Evolutionary conservation across 2,888 invertebrate genomes (phyloP), one percentile per base, ranked within the genome.

Genomic region (Phragmatobia fuliginosa): DNA sequence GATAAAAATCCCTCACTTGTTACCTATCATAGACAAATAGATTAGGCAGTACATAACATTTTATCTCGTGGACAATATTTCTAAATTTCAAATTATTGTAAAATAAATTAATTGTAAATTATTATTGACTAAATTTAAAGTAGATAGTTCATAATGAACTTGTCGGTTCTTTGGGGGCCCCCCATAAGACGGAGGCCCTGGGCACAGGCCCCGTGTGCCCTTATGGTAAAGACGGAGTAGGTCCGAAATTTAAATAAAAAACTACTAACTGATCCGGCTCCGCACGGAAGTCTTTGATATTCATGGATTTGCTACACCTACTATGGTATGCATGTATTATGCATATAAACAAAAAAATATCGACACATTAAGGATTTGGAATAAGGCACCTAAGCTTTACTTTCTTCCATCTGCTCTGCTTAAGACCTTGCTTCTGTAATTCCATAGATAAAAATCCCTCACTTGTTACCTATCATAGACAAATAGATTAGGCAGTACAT

Each of bases 111-210:
- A 65, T 69, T 69, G 75, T 70, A 18, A 52, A 31, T 65, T 67
- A 58, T 10, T 21, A 64, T 70, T 0, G 33, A 41, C 10, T 33
- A 80, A 83, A 83, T 79, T 85, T 60, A 66, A 62, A 67, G 73
- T 76, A 73, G 45, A 10, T n/a, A 49, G 65, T 67, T 77, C 68
- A 86, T 80, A 74, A 93, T 92, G 92, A n/a, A n/a, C n/a, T n/a
- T n/a, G n/a, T n/a, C n/a, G n/a, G n/a, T n/a, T n/a, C n/a, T n/a
- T n/a, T n/a, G n/a, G n/a, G n/a, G n/a, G n/a, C n/a, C n/a, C n/a
- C n/a, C n/a, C n/a, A n/a, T n/a, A n/a, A n/a, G n/a, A n/a, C n/a
- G n/a, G n/a, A n/a, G n/a, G n/a, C n/a, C n/a, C n/a, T n/a, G n/a
- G n/a, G n/a, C n/a, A n/a, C n/a, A n/a, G n/a, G n/a, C n/a, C n/a